A percentile compares a stretch with the other conserved stretches of the same genome.
Conservation (phyloP, 2,113 vertebrate species). For the Rutilus rutilus region DNA sequence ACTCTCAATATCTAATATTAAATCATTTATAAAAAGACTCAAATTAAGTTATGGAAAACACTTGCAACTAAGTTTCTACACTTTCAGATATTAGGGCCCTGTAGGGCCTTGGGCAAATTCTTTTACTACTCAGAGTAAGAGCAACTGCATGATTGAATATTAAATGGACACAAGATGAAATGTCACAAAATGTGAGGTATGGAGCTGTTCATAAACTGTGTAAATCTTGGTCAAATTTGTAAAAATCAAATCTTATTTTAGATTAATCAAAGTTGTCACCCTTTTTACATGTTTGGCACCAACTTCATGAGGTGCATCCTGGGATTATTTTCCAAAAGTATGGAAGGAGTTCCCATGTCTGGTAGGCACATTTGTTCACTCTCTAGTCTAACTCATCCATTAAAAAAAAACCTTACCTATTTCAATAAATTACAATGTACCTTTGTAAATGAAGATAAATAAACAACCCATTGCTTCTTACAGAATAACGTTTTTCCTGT, state of each 20-base stretch:
- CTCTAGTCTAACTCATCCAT: not conserved
- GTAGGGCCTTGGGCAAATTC: not conserved
- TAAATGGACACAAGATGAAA: not conserved
- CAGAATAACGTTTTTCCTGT: not conserved
- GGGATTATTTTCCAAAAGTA: not conserved
- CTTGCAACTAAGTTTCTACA: not conserved
- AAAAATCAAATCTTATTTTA: not conserved
- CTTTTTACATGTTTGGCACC: not conserved
- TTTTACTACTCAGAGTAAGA: not conserved
- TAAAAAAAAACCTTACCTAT: not conserved
- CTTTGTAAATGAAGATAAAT: not conserved
- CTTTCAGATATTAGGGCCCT: not conserved
- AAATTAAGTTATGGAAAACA: constrained; percentile 28
- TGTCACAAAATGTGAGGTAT: not conserved
- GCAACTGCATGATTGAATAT: not conserved
- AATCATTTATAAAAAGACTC: not conserved
- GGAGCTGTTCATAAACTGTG: not conserved
- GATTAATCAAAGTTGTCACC: not conserved
- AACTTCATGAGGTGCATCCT: not conserved
- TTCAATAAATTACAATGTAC: not conserved
- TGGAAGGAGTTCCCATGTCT: not conserved
- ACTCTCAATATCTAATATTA: not conserved
- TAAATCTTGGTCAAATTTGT: no score
- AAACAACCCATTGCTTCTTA: not conserved
- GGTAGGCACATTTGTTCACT: not conserved